A percentile compares a stretch with the other conserved stretches of the same genome.
Evolutionary conservation across 30 jellyfish, hydroid and myxozoan genomes (phyloP).

Genomic region (Aurelia sp.): DNA sequence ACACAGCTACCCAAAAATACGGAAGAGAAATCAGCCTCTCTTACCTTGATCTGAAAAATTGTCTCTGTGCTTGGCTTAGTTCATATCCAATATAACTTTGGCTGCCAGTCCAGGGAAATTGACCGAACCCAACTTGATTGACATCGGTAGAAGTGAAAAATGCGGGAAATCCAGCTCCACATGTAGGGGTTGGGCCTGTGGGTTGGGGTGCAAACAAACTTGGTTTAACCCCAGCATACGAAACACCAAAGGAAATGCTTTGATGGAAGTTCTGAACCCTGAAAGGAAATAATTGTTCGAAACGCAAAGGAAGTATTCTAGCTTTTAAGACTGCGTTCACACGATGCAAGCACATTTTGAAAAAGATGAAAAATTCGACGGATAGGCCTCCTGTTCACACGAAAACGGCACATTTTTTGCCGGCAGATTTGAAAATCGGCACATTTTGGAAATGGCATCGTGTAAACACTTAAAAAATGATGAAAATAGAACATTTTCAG

Average conservation of each 20-base stretch:
- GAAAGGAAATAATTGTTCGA: background rate
- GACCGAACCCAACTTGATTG: conserved; percentile 75
- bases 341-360: too few species aligned
- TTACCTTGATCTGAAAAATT: conserved; percentile 76
- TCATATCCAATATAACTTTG: conserved; percentile 85
- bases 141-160: conserved; percentile 65
- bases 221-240: conserved; percentile 94
- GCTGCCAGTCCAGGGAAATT: conserved; percentile 82
- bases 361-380: too few species aligned
- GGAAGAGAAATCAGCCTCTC: background rate
- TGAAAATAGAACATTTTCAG: too few species aligned
- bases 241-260: conserved; percentile 87
- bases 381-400: too few species aligned
- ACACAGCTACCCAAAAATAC: too few species aligned
- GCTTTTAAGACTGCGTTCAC: too few species aligned
- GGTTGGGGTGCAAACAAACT: conserved; percentile 82
- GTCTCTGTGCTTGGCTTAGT: conserved; percentile 62
- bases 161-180: conserved; percentile 94
- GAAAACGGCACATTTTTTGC: too few species aligned
- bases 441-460: too few species aligned
- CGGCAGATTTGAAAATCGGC: too few species aligned
- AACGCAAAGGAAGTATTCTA: background rate
- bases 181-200: conserved; percentile 79
- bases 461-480: too few species aligned
- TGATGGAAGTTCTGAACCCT: conserved; percentile 84